phyloP scores from a whole-genome alignment of 2,797 vertebrate species.

The Gymnothorax reevesii region DNA sequence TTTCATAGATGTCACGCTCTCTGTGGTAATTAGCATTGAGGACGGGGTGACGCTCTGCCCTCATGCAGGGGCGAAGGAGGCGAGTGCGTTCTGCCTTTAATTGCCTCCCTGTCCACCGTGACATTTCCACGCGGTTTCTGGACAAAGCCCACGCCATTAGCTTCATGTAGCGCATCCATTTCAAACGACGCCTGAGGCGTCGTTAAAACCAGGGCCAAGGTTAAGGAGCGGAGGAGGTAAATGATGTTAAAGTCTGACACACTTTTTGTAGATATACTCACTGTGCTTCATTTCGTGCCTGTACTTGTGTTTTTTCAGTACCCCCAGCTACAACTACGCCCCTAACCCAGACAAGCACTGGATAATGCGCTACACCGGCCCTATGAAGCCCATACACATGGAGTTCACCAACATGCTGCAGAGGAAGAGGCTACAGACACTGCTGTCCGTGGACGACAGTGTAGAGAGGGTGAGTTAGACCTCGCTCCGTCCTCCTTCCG shows the following conservation, averaged over 20 bases:
- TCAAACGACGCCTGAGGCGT: neutral
- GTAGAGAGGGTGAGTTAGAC: conserved; percentile 80
- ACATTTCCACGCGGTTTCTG: neutral
- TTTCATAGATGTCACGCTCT: neutral
- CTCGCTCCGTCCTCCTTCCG: neutral
- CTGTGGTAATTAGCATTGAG: neutral
- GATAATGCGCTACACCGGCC: conserved; percentile 96
- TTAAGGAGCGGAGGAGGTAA: neutral
- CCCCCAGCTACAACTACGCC: conserved; percentile 95
- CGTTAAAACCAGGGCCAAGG: conserved; percentile 6
- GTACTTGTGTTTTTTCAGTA: conserved; percentile 67
- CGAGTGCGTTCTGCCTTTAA: neutral
- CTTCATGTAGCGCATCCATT: neutral
- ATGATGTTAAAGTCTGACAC: neutral
- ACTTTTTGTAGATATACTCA: neutral
- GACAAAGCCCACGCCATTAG: neutral
- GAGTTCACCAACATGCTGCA: conserved; percentile 97
- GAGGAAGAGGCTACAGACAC: conserved; percentile 90
- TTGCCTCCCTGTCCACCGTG: conserved; percentile 12
- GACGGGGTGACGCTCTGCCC: neutral
- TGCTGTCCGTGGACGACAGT: conserved; percentile 93
- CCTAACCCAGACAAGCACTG: conserved; percentile 96
- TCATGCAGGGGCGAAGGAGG: neutral
- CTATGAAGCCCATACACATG: conserved; percentile 98
- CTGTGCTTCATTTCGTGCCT: neutral